A percentile compares a stretch with the other conserved stretches of the same genome.
phyloP scores from a whole-genome alignment of 37 sponge, comb jelly and placozoan species.

The Oopsacas minuta region DNA sequence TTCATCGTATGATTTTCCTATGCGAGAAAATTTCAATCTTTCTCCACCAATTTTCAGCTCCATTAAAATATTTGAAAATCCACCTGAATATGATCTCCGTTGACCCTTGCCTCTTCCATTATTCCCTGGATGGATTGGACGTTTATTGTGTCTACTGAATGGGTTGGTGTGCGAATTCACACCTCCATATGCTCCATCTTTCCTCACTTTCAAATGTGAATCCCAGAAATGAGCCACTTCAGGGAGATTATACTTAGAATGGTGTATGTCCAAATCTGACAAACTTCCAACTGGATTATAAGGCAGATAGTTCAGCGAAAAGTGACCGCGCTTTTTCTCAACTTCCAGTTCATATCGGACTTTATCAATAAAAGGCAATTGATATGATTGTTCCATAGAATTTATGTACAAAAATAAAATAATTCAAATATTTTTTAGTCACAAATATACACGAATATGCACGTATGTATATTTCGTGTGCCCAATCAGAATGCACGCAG shows the following conservation, averaged over 20 bases:
- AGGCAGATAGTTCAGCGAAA: not conserved
- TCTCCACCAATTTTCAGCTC: not conserved
- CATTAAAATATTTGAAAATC: conserved; percentile 7
- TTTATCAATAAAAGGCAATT: not conserved
- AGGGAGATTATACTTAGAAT: not conserved
- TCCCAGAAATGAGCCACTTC: not conserved
- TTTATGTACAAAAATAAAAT: conserved; percentile 6
- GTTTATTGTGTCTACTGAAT: not conserved
- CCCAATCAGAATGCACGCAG: no score
- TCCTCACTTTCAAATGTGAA: not conserved
- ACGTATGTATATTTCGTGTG: no score
- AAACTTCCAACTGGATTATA: not conserved
- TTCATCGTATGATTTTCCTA: not conserved
- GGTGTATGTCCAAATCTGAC: not conserved
- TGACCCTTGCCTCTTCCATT: not conserved
- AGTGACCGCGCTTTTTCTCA: not conserved
- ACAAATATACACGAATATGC: not conserved
- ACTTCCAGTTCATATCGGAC: not conserved
- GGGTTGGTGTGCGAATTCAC: not conserved
- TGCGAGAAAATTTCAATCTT: not conserved
- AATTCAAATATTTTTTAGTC: not conserved
- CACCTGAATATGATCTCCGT: not conserved
- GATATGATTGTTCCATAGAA: not conserved
- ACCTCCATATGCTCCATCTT: not conserved
- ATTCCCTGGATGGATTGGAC: not conserved